These are phyloP conservation scores for Crotalus tigris DNA, from an alignment of 2,113 vertebrate genomes.

Conservation along the genomic window DNA sequence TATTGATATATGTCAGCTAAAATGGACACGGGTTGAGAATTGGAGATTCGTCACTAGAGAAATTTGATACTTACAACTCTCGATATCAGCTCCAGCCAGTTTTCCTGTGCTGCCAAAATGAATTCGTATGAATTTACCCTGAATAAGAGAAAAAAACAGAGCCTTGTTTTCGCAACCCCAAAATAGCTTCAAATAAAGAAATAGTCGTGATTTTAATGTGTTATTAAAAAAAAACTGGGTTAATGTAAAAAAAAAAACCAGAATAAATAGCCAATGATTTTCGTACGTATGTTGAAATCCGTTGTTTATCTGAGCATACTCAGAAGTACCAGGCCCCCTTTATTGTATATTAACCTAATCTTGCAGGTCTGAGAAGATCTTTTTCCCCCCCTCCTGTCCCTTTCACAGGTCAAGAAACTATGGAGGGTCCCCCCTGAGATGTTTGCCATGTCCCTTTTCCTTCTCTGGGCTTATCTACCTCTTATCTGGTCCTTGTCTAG, in stretches of 20 bases:
- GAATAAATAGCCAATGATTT: background rate
- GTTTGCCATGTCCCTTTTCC: background rate
- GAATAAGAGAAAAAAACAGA: slow-evolving; percentile 43
- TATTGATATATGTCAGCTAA: background rate
- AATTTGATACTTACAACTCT: slow-evolving; percentile 59
- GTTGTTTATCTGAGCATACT: background rate
- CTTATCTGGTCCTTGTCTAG: background rate
- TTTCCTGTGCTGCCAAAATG: slow-evolving; percentile 61
- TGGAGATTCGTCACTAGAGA: background rate
- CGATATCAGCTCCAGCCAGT: slow-evolving; percentile 56
- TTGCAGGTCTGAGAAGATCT: background rate
- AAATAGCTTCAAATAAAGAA: background rate
- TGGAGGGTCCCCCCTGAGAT: too few relatives aligned
- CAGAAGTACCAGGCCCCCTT: background rate
- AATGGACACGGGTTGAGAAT: background rate
- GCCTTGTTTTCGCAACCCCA: slow-evolving; percentile 50
- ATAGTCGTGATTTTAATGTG: background rate
- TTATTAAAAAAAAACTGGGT: too few relatives aligned
- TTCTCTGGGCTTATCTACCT: background rate
- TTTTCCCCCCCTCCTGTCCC: background rate
- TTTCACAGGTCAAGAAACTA: background rate
- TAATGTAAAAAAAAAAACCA: background rate
- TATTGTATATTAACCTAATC: background rate
- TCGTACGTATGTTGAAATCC: background rate
- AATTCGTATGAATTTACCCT: slow-evolving; percentile 72